These are phyloP conservation scores for Aromia moschata DNA, from an alignment of 2,888 invertebrate genomes.

Conservation along the genomic window DNA sequence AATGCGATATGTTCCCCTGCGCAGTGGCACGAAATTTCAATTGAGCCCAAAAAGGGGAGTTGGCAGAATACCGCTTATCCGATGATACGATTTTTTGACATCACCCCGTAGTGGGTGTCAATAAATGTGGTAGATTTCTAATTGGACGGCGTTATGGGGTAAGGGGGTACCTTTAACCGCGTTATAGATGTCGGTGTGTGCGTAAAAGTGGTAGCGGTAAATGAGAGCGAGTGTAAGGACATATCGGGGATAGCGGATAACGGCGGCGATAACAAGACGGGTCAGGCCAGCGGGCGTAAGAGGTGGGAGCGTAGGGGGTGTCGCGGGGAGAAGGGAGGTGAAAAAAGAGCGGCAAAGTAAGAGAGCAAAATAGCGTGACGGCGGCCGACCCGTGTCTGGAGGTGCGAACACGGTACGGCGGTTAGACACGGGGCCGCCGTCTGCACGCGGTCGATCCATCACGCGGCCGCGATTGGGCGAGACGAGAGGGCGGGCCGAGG, in stretches of 20 bases:
- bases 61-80: too few species aligned
- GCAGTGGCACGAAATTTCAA: too few species aligned
- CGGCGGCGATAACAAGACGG: too few species aligned
- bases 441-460: slow-evolving; percentile 62
- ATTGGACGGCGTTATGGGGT: too few species aligned
- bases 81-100: too few species aligned
- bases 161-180: not conserved
- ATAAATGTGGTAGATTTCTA: too few species aligned
- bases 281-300: not conserved
- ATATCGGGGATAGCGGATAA: not conserved
- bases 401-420: slow-evolving; percentile 54
- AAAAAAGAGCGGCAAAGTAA: slow-evolving; percentile 38
- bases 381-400: slow-evolving; percentile 50
- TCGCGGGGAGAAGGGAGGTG: slow-evolving; percentile 9
- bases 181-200: slow-evolving; percentile 1
- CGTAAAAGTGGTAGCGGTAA: not conserved
- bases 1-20: too few species aligned
- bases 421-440: slow-evolving; percentile 53
- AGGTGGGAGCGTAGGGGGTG: not conserved
- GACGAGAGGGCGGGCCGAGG: slow-evolving; percentile 64
- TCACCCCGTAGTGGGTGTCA: too few species aligned
- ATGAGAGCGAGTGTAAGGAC: not conserved
- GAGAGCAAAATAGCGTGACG: slow-evolving; percentile 48
- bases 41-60: too few species aligned
- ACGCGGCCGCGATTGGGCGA: slow-evolving; percentile 62